phyloP scores from a whole-genome alignment of 2,888 invertebrate species.

The Acronicta psi region DNA sequence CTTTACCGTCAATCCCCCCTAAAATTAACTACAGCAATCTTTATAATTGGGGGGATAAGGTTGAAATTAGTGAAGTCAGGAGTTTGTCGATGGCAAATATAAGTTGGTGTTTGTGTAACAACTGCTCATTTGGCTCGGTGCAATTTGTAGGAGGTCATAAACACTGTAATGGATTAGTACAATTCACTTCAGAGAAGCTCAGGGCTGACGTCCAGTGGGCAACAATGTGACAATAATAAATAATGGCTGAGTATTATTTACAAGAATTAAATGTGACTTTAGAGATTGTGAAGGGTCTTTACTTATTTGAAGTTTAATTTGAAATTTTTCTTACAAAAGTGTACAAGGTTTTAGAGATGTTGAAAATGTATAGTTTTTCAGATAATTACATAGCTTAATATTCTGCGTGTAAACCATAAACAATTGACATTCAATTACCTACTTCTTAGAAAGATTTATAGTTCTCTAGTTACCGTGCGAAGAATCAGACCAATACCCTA shows the following conservation, averaged over 20 bases:
- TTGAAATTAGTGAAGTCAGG: slow-evolving; percentile 10
- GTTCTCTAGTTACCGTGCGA: too few relatives aligned
- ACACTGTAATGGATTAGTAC: slow-evolving; percentile 79
- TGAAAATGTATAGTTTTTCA: too few relatives aligned
- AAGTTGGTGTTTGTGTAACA: slow-evolving; percentile 60
- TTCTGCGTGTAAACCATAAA: too few relatives aligned
- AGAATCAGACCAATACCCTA: too few relatives aligned
- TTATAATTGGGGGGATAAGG: not conserved
- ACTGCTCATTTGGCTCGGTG: slow-evolving; percentile 73
- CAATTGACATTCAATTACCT: too few relatives aligned
- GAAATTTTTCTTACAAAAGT: too few relatives aligned
- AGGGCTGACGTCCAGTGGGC: slow-evolving; percentile 63
- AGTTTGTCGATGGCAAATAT: slow-evolving; percentile 8
- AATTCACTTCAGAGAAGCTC: slow-evolving; percentile 73
- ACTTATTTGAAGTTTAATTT: too few relatives aligned
- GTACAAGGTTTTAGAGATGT: too few relatives aligned
- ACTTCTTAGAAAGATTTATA: too few relatives aligned
- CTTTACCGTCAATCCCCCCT: slow-evolving; percentile 20
- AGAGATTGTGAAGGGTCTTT: not conserved
- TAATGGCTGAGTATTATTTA: not conserved
- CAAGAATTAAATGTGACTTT: not conserved
- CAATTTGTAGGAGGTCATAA: slow-evolving; percentile 79
- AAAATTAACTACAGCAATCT: not conserved
- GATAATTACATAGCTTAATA: too few relatives aligned
- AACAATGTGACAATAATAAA: slow-evolving; percentile 24